Evolutionary conservation across 1,140 invertebrate species (phyloP).

Genomic region (Teleopsis dalmanni): DNA sequence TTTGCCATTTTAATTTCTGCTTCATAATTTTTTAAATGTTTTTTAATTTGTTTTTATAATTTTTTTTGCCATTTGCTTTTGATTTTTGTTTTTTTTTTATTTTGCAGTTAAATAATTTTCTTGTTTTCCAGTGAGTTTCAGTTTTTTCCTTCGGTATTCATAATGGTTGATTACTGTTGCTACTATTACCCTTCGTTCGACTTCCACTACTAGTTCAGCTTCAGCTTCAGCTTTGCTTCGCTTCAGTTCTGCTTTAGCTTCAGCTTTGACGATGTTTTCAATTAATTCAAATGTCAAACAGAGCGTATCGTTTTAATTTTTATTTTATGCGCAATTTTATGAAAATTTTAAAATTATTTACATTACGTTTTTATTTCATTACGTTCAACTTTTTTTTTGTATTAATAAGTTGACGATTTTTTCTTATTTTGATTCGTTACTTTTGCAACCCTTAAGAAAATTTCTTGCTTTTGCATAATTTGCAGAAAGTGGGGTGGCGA

Average conservation of each 20-base stretch:
- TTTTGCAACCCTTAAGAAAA: background rate
- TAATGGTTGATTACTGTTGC: background rate
- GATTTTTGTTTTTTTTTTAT: too few relatives aligned
- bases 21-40: background rate
- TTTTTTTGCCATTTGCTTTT: too few relatives aligned
- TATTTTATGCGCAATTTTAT: constrained; percentile 33
- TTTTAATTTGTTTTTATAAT: too few relatives aligned
- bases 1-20: background rate
- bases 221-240: background rate
- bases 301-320: constrained; percentile 44
- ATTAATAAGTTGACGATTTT: too few relatives aligned
- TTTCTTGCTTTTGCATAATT: constrained; percentile 1
- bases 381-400: too few relatives aligned
- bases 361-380: too few relatives aligned
- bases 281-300: constrained; percentile 45
- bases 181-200: background rate
- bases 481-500: background rate
- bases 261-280: constrained; percentile 33
- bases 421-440: too few relatives aligned
- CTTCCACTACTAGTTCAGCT: background rate
- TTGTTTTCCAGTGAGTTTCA: too few relatives aligned
- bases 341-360: constrained; percentile 13
- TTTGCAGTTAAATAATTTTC: too few relatives aligned
- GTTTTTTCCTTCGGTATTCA: too few relatives aligned
- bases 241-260: background rate